Percentiles rank a stretch among this genome's conserved stretches.
Conservation (phyloP, 2,888 invertebrate species). For the Troides helena region DNA sequence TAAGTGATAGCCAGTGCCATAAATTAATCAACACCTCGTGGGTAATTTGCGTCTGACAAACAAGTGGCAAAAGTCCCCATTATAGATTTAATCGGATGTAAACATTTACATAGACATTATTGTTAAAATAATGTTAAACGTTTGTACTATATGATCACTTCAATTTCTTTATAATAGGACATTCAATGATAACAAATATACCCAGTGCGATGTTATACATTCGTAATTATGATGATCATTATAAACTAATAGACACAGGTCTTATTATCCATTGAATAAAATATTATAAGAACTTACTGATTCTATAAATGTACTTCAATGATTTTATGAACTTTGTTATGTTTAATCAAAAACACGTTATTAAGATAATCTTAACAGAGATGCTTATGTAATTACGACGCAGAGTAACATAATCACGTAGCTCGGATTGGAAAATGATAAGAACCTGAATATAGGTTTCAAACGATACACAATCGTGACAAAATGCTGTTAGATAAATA, state of each 20-base stretch:
- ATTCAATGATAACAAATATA: too few relatives aligned
- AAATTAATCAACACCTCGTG: constrained; percentile 20
- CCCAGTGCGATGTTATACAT: too few relatives aligned
- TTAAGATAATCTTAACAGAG: too few relatives aligned
- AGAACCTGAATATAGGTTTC: background rate
- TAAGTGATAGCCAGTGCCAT: constrained; percentile 11
- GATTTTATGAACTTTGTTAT: background rate
- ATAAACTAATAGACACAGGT: background rate
- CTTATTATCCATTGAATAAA: background rate
- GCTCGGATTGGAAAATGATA: too few relatives aligned
- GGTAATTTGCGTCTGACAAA: constrained; percentile 22
- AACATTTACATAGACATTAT: background rate
- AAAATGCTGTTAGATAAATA: constrained; percentile 18
- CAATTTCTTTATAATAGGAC: too few relatives aligned
- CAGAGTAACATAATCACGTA: too few relatives aligned
- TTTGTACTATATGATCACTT: too few relatives aligned
- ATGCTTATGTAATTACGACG: background rate
- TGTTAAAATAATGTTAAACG: too few relatives aligned
- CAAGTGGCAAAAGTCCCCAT: constrained; percentile 14
- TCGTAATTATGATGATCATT: background rate
- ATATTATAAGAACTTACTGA: too few relatives aligned
- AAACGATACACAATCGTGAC: background rate
- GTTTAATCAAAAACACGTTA: background rate
- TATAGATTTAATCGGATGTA: constrained; percentile 22
- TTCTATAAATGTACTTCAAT: too few relatives aligned